Evolutionary conservation across 1,140 invertebrate species (phyloP), one percentile per base, ranked within the genome.

Genomic region (Dinoponera quadriceps): DNA sequence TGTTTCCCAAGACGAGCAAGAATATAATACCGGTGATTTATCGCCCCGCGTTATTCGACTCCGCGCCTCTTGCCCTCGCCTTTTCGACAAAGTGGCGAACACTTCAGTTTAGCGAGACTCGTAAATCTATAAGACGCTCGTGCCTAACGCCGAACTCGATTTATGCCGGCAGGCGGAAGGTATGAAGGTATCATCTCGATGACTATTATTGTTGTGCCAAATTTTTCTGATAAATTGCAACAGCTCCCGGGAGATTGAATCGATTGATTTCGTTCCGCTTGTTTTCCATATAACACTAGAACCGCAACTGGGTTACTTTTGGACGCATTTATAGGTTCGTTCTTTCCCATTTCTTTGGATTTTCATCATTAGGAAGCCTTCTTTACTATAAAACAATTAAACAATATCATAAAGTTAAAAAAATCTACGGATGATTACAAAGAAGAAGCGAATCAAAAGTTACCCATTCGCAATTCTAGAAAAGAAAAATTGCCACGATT

Each of bases 11-110:
- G 86, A 87, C 74, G 86, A 73, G 73, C 80, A 87, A 87, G 81
- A 87, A 87, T 87, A 87, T 87, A 86, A 84, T 73, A 72, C 68
- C 20, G 18, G 74, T 87, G 86, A 87, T 87, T 87, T 87, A 87
- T 87, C 86, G 82, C 66, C 84, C 62, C 82, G 38, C 3, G 77
- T 87, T 87, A 87, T 87, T 87, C 86, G 81, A 54, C 66, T 81
- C 20, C 55, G 27, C 29, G 81, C 59, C 38, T 44, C 38, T 62
- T 27, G 49, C 66, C 81, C 33, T n/a, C 22, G 62, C 68, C 59
- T 72, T 87, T 68, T 66, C 80, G 85, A 78, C 85, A 49, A 87
- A 78, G 72, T 83, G 57, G 59, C 84, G 72, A 72, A 73, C 54
- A 51, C 62, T 86, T 83, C 65, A 57, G 81, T 33, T 57, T 62